Conservation (phyloP, 2,797 vertebrate species). For the Mus caroli region DNA sequence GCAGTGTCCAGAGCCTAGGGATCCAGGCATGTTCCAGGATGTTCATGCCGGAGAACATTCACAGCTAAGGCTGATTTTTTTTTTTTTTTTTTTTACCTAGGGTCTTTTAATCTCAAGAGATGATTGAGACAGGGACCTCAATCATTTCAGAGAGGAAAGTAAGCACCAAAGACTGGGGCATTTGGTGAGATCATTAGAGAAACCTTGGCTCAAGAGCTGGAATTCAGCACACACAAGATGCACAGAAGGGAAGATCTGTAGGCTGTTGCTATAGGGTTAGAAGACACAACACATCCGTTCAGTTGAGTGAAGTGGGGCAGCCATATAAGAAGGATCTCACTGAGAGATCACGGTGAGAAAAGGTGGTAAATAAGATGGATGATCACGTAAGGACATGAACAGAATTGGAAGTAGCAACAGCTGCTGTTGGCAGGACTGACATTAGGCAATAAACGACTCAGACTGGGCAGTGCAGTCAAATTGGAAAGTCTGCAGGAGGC, state of each 20-base stretch:
- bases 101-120: neutral
- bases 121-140: neutral
- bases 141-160: neutral
- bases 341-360: neutral
- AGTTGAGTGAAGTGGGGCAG: no score
- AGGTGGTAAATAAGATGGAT: neutral
- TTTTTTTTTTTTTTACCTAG: neutral
- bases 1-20: conserved; percentile 10
- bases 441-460: neutral
- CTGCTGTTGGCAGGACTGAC: neutral
- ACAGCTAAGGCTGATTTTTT: neutral
- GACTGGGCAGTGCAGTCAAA: neutral
- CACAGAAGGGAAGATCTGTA: neutral
- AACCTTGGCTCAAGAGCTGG: neutral
- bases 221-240: neutral
- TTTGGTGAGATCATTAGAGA: neutral
- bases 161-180: fast-evolving
- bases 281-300: neutral
- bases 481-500: neutral
- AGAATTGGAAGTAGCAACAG: neutral
- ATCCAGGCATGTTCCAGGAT: neutral
- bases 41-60: neutral
- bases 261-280: neutral
- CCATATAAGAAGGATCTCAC: neutral
- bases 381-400: neutral